Evolutionary conservation across 2,797 vertebrate genomes (phyloP), one percentile per base, ranked within the genome.

Genomic region (Novumbra hubbsi): DNA sequence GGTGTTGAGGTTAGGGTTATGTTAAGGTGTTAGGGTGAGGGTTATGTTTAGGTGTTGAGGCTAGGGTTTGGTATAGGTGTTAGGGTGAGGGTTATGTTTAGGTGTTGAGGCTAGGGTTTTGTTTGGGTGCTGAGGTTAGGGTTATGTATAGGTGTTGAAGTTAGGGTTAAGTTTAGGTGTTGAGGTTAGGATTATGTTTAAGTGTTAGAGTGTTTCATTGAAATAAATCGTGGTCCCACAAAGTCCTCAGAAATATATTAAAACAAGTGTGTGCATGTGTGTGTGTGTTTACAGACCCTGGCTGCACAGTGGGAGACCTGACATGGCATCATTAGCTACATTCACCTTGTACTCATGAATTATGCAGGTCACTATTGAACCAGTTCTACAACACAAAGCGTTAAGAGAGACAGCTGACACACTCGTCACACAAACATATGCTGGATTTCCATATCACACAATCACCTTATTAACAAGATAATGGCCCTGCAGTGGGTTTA

Each of bases 271-370:
- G 55, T 62, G 64, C 69, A n/a, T 71, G 17, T 80, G 52, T 45
- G 71, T 74, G 73, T 73, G 17, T 73, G 45, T 24, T 15, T 50
- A 45, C 45, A 69, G 45, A 24, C 21, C 41, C 41, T 48, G 41
- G 76, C n/a, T 38, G 62, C 80, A 83, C 78, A 79, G 66, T 85
- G 75, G 74, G 70, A 88, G 90, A 92, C 85, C 81, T 92, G 90
- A 92, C 83, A 90, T 83, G 32, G 72, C 78, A 87, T 88, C 84
- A 88, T 90, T 84, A 83, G 73, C 72, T 65, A 78, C 48, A 27
- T 88, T 90, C 83, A 92, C 85, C 82, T 87, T 88, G 85, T 91
- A 89, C 84, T 86, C 86, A 91, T 93, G 87, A 95, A 94, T 94
- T 93, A 94, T 92, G 88, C 90, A 95, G 81, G 81, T 41, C 41